Base-by-base conservation (phyloP, 2,888 invertebrate genomes). In the Argyresthia albistria region DNA sequence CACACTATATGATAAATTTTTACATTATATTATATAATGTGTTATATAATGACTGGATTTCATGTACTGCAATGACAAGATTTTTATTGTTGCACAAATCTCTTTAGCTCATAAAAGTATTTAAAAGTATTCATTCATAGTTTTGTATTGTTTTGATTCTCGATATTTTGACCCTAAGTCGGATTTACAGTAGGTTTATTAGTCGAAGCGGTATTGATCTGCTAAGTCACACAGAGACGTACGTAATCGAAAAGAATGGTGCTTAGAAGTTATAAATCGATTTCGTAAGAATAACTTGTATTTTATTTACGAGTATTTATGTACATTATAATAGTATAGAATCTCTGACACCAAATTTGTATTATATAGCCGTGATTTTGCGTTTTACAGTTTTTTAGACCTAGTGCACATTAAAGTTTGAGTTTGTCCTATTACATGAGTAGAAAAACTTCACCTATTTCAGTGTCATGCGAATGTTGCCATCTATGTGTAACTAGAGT, bases 241-340 rank as follows among this genome's bases (percentile, higher is more conserved):
- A 6, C 25, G 25, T 76, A 72, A 86, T 84, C 84, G 87, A 87
- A 87, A 86, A 86, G 81, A 86, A 83, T 83, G 87, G 87, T 87
- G 87, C 87, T 87, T 87, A 83, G 82, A 78, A 67, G 69, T 4
- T 25, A 25, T 25, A 25, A 25, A 80, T 51, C 59, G 59, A 64
- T 80, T 81, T 79, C 68, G 70, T 79, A 81, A 83, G 76, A 62
- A 25, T 50, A 35, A 16, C 9, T 36, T 48, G 45, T 25, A 12
- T 45, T n/a, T 45, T 45, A 64, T 66, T 79, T 73, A 76, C 69
- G 63, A 60, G 62, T 79, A 78, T 76, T 76, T 78, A 76, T 77
- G 3, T 25, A 79, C 69, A 70, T 65, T 64, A 69, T 69, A 59
- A 65, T 70, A 69, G 73, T 69, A 64, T 68, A 72, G 69, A 67